A percentile compares a stretch with the other conserved stretches of the same genome.
phyloP scores from a whole-genome alignment of 2,113 vertebrate genomes.

The Myodes glareolus region DNA sequence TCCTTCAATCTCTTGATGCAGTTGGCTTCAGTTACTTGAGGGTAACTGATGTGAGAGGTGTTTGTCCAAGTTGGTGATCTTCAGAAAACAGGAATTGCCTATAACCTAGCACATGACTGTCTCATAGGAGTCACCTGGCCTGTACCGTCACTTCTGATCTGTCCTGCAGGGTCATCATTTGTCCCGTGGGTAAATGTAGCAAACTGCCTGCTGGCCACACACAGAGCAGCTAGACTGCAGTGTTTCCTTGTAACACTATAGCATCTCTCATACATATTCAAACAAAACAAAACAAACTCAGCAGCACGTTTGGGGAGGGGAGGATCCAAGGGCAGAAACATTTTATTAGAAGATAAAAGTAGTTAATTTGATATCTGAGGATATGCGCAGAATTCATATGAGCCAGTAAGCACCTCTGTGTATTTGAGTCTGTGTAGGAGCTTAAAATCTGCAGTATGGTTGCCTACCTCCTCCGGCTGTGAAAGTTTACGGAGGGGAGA shows the following conservation, averaged over 20 bases:
- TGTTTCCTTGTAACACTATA: background rate
- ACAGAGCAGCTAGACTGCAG: background rate
- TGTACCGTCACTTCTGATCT: background rate
- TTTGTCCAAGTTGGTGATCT: background rate
- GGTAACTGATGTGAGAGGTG: background rate
- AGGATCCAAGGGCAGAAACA: background rate
- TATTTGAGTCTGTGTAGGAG: background rate
- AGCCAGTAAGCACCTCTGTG: background rate
- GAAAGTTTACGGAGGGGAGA: background rate
- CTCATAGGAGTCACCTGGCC: background rate
- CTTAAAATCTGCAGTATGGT: background rate
- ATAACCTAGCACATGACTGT: background rate
- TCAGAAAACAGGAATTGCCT: background rate
- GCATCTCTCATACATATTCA: constrained; percentile 13
- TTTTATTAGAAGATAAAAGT: background rate
- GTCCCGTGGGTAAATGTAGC: background rate
- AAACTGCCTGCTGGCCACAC: too few species aligned
- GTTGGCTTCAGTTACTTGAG: background rate
- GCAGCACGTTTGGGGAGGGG: background rate
- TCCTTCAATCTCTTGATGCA: background rate
- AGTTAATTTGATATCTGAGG: background rate
- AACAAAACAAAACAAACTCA: background rate
- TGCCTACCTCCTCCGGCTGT: background rate
- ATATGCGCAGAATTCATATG: background rate
- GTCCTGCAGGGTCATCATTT: background rate